These are phyloP conservation scores for Meandrina meandrites DNA, from an alignment of 92 coral and sea anemone species.

Conservation along the genomic window DNA sequence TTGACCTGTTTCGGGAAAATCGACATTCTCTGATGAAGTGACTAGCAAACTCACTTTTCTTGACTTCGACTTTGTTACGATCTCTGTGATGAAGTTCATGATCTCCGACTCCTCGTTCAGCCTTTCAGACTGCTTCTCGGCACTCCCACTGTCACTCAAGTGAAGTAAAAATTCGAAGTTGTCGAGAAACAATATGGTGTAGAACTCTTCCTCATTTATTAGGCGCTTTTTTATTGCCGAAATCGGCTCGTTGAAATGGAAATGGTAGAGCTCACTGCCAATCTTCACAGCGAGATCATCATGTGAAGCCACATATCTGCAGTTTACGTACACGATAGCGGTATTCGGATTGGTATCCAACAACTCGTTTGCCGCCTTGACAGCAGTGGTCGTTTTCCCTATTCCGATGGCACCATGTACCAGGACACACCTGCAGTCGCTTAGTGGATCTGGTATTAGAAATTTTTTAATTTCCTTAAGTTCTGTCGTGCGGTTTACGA, in stretches of 20 bases:
- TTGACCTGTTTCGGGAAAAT: slow-evolving; percentile 1
- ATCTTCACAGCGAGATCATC: slow-evolving; percentile 42
- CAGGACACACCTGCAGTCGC: background rate
- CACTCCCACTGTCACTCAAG: background rate
- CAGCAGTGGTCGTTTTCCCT: slow-evolving; percentile 54
- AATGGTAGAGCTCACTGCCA: background rate
- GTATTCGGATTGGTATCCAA: background rate
- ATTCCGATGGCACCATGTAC: slow-evolving; percentile 46
- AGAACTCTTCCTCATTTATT: background rate
- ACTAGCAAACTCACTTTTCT: slow-evolving; percentile 44
- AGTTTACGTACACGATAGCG: slow-evolving; percentile 37
- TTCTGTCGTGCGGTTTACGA: too few species aligned
- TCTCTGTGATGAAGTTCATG: slow-evolving; percentile 17
- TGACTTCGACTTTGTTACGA: slow-evolving; percentile 13
- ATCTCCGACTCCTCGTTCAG: background rate
- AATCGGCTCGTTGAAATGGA: background rate
- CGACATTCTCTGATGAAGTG: slow-evolving; percentile 43
- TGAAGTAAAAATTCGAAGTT: slow-evolving; percentile 10
- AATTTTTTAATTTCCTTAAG: too few species aligned
- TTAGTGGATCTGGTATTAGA: background rate
- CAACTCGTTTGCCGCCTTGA: slow-evolving; percentile 40
- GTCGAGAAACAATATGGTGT: background rate
- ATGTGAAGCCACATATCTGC: slow-evolving; percentile 38
- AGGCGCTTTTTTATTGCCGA: background rate
- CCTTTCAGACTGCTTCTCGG: background rate